Base-by-base conservation (phyloP, 2,888 invertebrate genomes). In the Spodoptera littoralis region DNA sequence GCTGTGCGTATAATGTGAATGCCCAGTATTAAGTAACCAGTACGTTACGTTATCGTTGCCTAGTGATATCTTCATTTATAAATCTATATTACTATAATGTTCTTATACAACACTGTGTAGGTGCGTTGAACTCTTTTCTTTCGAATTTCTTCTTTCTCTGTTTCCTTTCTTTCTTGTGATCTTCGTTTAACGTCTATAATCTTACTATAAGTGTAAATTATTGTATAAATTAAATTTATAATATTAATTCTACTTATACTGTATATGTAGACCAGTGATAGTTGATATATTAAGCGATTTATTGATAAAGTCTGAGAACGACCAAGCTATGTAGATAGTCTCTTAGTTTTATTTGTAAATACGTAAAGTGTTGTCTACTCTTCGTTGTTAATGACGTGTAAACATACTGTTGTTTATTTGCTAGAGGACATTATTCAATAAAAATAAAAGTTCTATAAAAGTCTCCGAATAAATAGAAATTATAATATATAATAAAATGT, bases 281-380 rank as follows among this genome's bases (percentile, higher is more conserved):
- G 83, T 86, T 86, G 79, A 77, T 86, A 85, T 84, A 76, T 76
- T 86, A 85, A 81, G 81, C 81, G 73, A 75, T 83, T 80, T 88
- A 87, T 87, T 87, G 81, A 85, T 88, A 84, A 93, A 93, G 94
- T 94, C 94, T 94, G 94, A 94, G 87, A 92, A 89, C 92, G 94
- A 94, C 94, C 94, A 94, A 94, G 90, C 88, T 89, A 85, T 91
- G 92, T 94, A 92, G 87, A 90, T 90, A 89, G 82, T 85, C 80
- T 83, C 76, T 80, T 89, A 90, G 87, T 79, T 73, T 83, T 90
- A 90, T 86, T 83, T 93, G 92, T 93, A 93, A 76, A 93, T 92
- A 93, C 78, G 73, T 83, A 55, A 76, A 79, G 79, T 88, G 80
- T 85, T 88, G 85, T 90, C 88, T 89, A 88, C 84, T 87, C 84